Evolutionary conservation across 2,797 vertebrate species (phyloP).

Genomic region (Crax fasciolata): DNA sequence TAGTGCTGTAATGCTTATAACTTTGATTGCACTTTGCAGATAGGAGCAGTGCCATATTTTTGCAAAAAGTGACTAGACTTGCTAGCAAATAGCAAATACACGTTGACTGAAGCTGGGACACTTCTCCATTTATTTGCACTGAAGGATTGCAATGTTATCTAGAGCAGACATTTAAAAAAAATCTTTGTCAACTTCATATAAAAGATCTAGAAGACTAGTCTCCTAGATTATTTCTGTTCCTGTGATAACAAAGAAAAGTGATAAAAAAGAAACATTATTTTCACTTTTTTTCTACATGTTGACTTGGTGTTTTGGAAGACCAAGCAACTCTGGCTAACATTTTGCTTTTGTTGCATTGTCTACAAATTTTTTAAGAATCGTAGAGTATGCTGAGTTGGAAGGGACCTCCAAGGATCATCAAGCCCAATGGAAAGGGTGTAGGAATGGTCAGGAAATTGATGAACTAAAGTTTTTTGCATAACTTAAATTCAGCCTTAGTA

Average conservation of each 20-base stretch:
- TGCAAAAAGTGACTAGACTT: not conserved
- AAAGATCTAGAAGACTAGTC: not conserved
- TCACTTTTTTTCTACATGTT: not conserved
- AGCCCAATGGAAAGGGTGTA: not conserved
- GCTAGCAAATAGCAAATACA: not conserved
- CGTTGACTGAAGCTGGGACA: not conserved
- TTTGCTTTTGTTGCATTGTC: not conserved
- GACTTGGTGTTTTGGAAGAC: not conserved
- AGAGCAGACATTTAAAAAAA: not conserved
- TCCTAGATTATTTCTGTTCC: not conserved
- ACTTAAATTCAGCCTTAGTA: not conserved
- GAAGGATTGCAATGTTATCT: not conserved
- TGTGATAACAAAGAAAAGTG: not conserved
- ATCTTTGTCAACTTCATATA: not conserved
- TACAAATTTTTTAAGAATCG: not conserved
- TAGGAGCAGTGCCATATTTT: not conserved
- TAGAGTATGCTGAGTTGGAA: not conserved
- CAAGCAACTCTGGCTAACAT: not conserved
- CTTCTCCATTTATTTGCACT: not conserved
- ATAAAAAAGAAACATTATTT: not conserved
- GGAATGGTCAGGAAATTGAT: not conserved
- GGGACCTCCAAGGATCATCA: not conserved
- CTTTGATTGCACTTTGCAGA: not conserved
- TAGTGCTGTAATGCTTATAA: not conserved
- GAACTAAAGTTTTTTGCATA: not conserved